Conservation (phyloP, 37 sponge, comb jelly and placozoan species). For the Halichondria panicea region DNA sequence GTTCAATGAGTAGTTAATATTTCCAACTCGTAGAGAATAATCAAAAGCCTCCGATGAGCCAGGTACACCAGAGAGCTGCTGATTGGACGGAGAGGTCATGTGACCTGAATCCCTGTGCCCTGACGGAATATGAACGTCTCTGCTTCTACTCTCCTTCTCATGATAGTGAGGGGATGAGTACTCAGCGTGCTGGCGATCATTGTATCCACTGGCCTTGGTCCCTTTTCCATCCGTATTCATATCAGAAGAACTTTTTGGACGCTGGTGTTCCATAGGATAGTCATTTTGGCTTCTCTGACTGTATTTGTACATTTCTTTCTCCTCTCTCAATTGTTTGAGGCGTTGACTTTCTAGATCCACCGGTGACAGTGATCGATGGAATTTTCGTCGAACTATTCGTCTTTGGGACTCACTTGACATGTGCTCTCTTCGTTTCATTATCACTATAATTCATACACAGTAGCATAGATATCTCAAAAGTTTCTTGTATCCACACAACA, state of each 20-base stretch:
- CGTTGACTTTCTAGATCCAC: constrained; percentile 6
- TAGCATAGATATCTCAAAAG: too few species aligned
- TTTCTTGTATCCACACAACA: too few species aligned
- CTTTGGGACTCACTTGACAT: neutral
- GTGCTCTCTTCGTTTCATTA: constrained; percentile 30
- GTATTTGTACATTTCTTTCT: neutral
- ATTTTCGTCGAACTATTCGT: constrained; percentile 55
- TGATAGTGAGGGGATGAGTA: too few species aligned
- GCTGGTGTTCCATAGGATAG: too few species aligned
- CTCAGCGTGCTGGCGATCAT: too few species aligned
- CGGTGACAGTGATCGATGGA: constrained; percentile 15
- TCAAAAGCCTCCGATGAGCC: constrained; percentile 45
- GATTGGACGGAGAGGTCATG: neutral
- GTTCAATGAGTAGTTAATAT: constrained; percentile 36
- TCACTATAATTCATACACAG: neutral
- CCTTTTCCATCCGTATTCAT: too few species aligned
- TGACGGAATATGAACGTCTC: too few species aligned
- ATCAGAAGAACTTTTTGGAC: too few species aligned
- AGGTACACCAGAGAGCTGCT: neutral
- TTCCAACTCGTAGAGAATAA: constrained; percentile 68
- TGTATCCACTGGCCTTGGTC: too few species aligned
- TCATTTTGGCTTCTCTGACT: too few species aligned
- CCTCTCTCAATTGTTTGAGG: neutral
- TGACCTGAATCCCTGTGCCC: too few species aligned
- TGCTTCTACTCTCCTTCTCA: too few species aligned